Evolutionary conservation across 2,888 invertebrate genomes (phyloP), one percentile per base, ranked within the genome.

Genomic region (Conchocele bisecta): DNA sequence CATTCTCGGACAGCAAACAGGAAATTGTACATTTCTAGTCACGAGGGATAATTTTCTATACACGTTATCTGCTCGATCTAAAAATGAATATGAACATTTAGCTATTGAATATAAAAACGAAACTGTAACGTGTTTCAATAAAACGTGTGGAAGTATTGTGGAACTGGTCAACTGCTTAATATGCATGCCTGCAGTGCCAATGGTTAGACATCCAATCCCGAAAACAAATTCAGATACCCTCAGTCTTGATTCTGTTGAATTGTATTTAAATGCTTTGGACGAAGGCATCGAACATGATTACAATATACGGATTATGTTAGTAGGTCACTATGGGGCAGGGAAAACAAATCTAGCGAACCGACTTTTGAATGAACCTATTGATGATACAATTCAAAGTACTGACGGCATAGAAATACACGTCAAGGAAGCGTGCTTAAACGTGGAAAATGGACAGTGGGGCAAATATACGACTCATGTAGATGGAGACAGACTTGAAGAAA

Each of bases 321-420:
- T 65, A 11, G 64, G 64, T 1, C 44, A 48, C 24, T 65, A 20
- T 20, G 57, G 41, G 4, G 54, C 48, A 26, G 64, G 64, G 0
- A 65, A 65, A 50, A 39, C 64, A 22, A 46, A 39, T 28, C 13
- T 57, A 15, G 39, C 31, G 29, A 48, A 35, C 20, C 11, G 35
- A 41, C 57, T 65, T 1, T 26, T 57, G 6, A 39, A 44, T 0
- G 37, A 65, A 22, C 2, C 28, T 5, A 29, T 17, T 13, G 50
- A n/a, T n/a, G n/a, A 39, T 3, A 44, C 15, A 5, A 20, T 57
- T 15, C 2, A 17, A 4, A 48, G 26, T 5, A 48, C 48, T 3
- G 28, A 48, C n/a, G 48, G 48, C 4, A 48, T 48, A 20, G 48
- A 48, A 17, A 28, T 31, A 48, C 15, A 4, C 15, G 48, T 48